A percentile compares a stretch with the other conserved stretches of the same genome.
Evolutionary conservation across 2,797 vertebrate species (phyloP).

Genomic region (Vultur gryphus): DNA sequence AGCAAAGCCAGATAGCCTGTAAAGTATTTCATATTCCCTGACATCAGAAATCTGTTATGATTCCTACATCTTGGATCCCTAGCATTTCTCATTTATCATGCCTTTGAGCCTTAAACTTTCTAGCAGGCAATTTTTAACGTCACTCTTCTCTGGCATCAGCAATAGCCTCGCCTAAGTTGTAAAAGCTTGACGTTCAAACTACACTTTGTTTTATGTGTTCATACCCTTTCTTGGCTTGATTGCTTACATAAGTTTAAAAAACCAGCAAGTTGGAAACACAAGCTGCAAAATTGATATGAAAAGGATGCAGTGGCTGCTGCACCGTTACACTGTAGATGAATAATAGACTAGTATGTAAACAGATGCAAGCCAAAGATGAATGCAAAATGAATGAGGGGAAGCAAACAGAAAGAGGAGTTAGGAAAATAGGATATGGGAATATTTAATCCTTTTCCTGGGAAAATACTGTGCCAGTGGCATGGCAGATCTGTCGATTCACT

Average conservation of each 20-base stretch:
- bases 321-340: slow-evolving; percentile 50
- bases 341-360: slow-evolving; percentile 57
- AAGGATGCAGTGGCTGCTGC: slow-evolving; percentile 23
- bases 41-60: not conserved
- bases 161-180: slow-evolving; percentile 34
- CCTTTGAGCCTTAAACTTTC: slow-evolving; percentile 50
- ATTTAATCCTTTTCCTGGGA: not conserved
- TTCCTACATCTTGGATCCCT: not conserved
- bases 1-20: not conserved
- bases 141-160: slow-evolving; percentile 46
- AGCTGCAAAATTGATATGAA: slow-evolving; percentile 34
- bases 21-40: not conserved
- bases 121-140: not conserved
- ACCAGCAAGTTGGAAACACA: slow-evolving; percentile 27
- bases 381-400: slow-evolving; percentile 43
- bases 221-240: slow-evolving; percentile 51
- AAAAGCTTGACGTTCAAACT: slow-evolving; percentile 54
- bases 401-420: not conserved
- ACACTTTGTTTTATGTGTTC: slow-evolving; percentile 18
- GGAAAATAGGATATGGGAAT: slow-evolving; percentile 1
- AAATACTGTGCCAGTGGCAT: not conserved
- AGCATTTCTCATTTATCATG: slow-evolving; percentile 30
- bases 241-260: slow-evolving; percentile 8
- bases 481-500: not conserved
- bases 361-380: slow-evolving; percentile 35